Evolutionary conservation across 2,797 vertebrate species (phyloP).

Genomic region (Hyperoplus lanceolatus): DNA sequence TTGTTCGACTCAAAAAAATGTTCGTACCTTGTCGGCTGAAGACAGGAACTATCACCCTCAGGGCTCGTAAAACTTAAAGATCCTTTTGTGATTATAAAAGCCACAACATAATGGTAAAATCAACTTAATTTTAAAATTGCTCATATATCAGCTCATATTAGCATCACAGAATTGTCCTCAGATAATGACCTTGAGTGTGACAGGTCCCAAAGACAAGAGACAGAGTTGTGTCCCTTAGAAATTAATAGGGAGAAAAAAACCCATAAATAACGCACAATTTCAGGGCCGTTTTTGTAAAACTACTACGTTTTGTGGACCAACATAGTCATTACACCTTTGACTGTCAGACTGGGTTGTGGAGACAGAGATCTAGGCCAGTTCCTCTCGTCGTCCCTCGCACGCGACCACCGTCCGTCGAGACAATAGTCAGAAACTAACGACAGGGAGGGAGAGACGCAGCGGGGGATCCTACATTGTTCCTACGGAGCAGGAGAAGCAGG

Average conservation of each 20-base stretch:
- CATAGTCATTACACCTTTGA: too few relatives aligned
- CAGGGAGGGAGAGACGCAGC: conserved; percentile 32
- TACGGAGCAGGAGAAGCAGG: background rate
- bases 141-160: too few relatives aligned
- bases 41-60: background rate
- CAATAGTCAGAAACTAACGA: conserved; percentile 55
- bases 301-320: too few relatives aligned
- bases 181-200: background rate
- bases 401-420: conserved; percentile 53
- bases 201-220: conserved; percentile 1
- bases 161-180: background rate
- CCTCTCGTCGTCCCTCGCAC: conserved; percentile 49
- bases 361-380: conserved; percentile 4
- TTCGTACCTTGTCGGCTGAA: background rate
- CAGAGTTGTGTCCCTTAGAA: too few relatives aligned
- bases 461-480: conserved; percentile 67
- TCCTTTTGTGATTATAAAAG: background rate
- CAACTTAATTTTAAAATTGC: background rate
- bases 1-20: too few relatives aligned
- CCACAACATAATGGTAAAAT: background rate
- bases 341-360: background rate
- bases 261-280: too few relatives aligned
- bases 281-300: too few relatives aligned
- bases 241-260: too few relatives aligned
- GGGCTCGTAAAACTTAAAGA: background rate